Evolutionary conservation across 2,888 invertebrate species (phyloP).

Genomic region (Himalopsyche kuldschensis): DNA sequence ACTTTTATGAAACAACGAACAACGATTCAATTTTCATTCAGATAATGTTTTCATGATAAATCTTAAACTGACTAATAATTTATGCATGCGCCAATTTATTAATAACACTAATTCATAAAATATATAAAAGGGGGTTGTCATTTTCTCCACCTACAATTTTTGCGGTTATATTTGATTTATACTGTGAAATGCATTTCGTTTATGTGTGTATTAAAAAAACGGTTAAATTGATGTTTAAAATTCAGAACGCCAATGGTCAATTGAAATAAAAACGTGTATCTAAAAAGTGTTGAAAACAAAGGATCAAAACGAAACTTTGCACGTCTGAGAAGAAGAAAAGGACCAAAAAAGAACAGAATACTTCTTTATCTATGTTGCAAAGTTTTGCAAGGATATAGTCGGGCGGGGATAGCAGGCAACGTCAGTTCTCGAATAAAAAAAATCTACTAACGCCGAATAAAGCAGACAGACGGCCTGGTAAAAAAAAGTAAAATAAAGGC

Average conservation of each 20-base stretch:
- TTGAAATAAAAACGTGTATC: conserved; percentile 30
- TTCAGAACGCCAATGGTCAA: conserved; percentile 23
- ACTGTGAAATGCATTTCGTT: too few relatives aligned
- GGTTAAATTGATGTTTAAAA: too few relatives aligned
- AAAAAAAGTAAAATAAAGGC: conserved; percentile 14
- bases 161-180: too few relatives aligned
- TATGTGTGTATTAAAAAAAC: too few relatives aligned
- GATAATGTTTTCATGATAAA: too few relatives aligned
- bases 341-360: conserved; percentile 7
- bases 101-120: too few relatives aligned
- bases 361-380: conserved; percentile 29
- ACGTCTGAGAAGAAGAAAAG: conserved; percentile 29
- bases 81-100: too few relatives aligned
- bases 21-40: neutral
- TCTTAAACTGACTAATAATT: too few relatives aligned
- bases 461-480: conserved; percentile 18
- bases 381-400: conserved; percentile 27
- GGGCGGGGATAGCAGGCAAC: conserved; percentile 26
- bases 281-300: conserved; percentile 37
- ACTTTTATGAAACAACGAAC: neutral
- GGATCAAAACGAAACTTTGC: conserved; percentile 38
- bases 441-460: conserved; percentile 39
- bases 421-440: conserved; percentile 33
- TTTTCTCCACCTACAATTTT: too few relatives aligned
- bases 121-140: too few relatives aligned